These are phyloP conservation scores for Microcaecilia unicolor DNA, from an alignment of 2,797 vertebrate species.

Conservation along the genomic window DNA sequence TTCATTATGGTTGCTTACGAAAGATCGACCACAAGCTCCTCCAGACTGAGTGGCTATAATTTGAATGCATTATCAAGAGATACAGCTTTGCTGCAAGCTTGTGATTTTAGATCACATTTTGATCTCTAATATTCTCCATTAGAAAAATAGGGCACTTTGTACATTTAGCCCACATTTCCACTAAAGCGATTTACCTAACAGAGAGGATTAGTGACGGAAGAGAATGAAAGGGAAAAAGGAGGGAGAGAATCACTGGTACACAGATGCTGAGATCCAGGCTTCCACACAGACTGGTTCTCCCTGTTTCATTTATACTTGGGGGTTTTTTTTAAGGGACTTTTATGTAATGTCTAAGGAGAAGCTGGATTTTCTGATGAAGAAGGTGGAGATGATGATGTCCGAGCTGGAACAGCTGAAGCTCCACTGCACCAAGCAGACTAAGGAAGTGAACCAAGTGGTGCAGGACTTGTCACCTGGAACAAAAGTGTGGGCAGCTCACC, in stretches of 20 bases:
- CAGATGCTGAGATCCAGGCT: not conserved
- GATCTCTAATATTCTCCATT: too few species aligned
- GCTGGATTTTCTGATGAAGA: slow-evolving; percentile 72
- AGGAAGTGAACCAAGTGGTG: slow-evolving; percentile 67
- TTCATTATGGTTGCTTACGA: too few species aligned
- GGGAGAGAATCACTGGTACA: not conserved
- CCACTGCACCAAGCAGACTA: slow-evolving; percentile 72
- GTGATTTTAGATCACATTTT: too few species aligned
- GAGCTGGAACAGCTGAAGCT: slow-evolving; percentile 78
- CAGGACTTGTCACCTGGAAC: slow-evolving; percentile 66
- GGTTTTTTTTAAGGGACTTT: slow-evolving; percentile 8
- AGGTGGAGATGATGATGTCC: slow-evolving; percentile 74
- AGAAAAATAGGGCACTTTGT: too few species aligned
- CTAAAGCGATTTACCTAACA: slow-evolving; percentile 1
- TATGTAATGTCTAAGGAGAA: slow-evolving; percentile 68
- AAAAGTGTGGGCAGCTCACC: slow-evolving; percentile 67
- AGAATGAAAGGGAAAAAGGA: slow-evolving; percentile 6
- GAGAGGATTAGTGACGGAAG: slow-evolving; percentile 15
- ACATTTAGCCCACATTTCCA: too few species aligned
- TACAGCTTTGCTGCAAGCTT: too few species aligned
- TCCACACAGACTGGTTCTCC: not conserved
- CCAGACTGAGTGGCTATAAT: too few species aligned
- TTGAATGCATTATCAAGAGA: too few species aligned
- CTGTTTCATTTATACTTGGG: too few species aligned
- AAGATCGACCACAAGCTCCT: too few species aligned